phyloP scores from a whole-genome alignment of 2,888 invertebrate genomes.

The Drepana falcataria region DNA sequence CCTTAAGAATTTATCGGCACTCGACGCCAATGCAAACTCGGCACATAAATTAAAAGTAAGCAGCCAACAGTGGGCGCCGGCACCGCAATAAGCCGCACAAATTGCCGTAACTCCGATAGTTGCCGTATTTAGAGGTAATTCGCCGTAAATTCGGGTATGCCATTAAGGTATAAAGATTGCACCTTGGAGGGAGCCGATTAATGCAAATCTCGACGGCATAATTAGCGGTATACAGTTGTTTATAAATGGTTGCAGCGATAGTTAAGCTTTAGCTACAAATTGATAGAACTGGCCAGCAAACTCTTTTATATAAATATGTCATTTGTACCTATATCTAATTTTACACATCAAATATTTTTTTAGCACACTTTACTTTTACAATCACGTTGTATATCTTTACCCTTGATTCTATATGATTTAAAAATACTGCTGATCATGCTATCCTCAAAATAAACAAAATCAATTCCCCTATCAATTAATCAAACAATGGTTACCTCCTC shows the following conservation, averaged over 20 bases:
- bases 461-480: background rate
- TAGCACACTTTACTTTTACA: too few species aligned
- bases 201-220: slow-evolving; percentile 4
- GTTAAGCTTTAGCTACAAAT: too few species aligned
- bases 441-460: too few species aligned
- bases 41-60: slow-evolving; percentile 62
- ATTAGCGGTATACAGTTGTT: background rate
- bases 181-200: slow-evolving; percentile 20
- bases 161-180: slow-evolving; percentile 20
- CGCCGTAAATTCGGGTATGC: slow-evolving; percentile 23
- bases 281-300: too few species aligned
- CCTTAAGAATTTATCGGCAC: background rate
- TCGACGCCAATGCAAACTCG: slow-evolving; percentile 30
- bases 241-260: background rate
- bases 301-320: too few species aligned
- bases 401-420: too few species aligned
- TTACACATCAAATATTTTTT: too few species aligned
- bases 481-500: slow-evolving; percentile 21
- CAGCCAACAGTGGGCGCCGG: slow-evolving; percentile 31
- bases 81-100: slow-evolving; percentile 21
- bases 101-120: slow-evolving; percentile 40
- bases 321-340: too few species aligned
- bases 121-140: slow-evolving; percentile 32
- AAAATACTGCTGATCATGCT: too few species aligned
- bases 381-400: too few species aligned